Base-by-base conservation (phyloP, 2,797 vertebrate species). In the Pangasius sanitwongsei region DNA sequence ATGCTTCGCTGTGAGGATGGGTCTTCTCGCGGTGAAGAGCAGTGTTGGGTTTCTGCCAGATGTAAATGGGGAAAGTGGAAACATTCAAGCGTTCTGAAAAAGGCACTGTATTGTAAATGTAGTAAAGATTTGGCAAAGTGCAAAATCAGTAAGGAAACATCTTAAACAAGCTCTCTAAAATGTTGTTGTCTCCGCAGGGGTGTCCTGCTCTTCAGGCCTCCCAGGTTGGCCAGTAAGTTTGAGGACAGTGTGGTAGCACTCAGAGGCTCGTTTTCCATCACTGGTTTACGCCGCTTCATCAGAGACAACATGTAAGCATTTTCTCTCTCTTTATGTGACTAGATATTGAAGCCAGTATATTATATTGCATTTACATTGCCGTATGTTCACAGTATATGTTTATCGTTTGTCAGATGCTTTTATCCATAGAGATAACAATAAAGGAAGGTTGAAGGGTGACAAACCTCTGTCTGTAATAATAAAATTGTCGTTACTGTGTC, bases 241-340 rank as follows among this genome's bases (percentile, higher is more conserved):
- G 96, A 97, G 89, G 95, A 96, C 57, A 89, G 89, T 8, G 89
- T 95, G 0, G 88, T 95, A 0, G 84, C 89, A 74, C 96, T 94
- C 83, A 88, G 1, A 12, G 95, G 94, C 11, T n/a, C 92, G 7
- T 44, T 96, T 89, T 94, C 94, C 75, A 88, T 95, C 44, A 87
- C 91, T 0, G 92, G 94, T 0, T 92, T 97, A 34, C 93, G 95
- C 5, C 95, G 95, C 86, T 97, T 96, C 92, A 95, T 97, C 92
- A 94, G 95, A 91, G 96, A 96, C 75, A 92, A 96, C 92, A 93
- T 96, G 96, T 94, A 84, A 93, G 93, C 12, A 28, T 25, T 48
- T 65, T 8, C 37, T 25, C 34, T 63, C 53, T 61, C n/a, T 23
- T 31, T 18, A 82, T 59, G 5, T 23, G 23, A 11, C 8, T 81